Evolutionary conservation across 2,113 vertebrate species (phyloP).

Genomic region (Actenoides hombroni): DNA sequence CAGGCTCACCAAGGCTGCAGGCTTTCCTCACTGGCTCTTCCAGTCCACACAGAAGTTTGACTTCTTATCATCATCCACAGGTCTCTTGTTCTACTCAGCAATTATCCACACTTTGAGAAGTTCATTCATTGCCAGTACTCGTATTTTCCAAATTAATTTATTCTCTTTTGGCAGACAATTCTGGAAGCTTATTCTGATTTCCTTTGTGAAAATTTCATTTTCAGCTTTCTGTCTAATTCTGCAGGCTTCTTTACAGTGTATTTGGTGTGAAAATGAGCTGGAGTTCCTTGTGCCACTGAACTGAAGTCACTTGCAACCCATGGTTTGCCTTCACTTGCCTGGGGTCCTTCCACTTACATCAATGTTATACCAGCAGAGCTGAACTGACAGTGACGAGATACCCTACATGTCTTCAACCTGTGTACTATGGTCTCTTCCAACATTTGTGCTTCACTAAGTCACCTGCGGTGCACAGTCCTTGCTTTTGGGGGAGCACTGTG

Average conservation of each 20-base stretch:
- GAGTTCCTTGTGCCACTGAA: not conserved
- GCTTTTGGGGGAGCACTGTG: not conserved
- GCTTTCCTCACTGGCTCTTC: not conserved
- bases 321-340: not conserved
- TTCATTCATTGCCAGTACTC: not conserved
- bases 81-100: not conserved
- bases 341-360: not conserved
- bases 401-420: not conserved
- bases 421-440: not conserved
- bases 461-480: not conserved
- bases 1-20: not conserved
- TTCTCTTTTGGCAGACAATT: not conserved
- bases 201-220: not conserved
- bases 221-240: not conserved
- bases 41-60: not conserved
- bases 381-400: not conserved
- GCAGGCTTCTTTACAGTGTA: not conserved
- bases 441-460: not conserved
- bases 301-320: not conserved
- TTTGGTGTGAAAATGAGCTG: not conserved
- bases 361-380: not conserved
- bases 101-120: not conserved
- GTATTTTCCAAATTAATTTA: not conserved
- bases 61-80: not conserved
- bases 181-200: not conserved